Evolutionary conservation across 2,797 vertebrate species (phyloP).

Genomic region (Holocentrus rufus): DNA sequence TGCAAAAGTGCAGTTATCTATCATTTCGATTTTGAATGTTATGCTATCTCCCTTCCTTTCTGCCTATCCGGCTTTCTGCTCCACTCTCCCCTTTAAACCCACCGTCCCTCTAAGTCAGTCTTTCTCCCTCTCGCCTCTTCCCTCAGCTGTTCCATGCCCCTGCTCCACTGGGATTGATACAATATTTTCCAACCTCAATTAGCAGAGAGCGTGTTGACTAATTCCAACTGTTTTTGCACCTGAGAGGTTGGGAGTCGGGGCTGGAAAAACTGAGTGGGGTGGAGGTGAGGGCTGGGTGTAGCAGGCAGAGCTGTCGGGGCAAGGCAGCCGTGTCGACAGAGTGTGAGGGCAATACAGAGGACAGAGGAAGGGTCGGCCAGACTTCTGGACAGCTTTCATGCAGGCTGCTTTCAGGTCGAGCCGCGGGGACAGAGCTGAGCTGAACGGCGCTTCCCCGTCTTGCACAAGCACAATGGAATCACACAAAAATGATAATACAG

Average conservation of each 20-base stretch:
- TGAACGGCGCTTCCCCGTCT: not conserved
- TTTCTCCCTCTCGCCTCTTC: conserved; percentile 66
- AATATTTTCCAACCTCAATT: conserved; percentile 89
- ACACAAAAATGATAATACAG: not conserved
- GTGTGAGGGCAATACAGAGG: conserved; percentile 71
- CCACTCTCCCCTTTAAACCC: conserved; percentile 35
- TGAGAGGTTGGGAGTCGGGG: conserved; percentile 78
- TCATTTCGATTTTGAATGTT: conserved; percentile 10
- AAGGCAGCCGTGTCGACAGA: conserved; percentile 76
- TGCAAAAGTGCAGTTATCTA: conserved; percentile 19
- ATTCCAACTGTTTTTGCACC: conserved; percentile 88
- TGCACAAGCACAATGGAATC: not conserved
- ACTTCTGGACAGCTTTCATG: conserved; percentile 42
- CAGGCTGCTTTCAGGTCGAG: conserved; percentile 20
- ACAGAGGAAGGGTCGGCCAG: conserved; percentile 64
- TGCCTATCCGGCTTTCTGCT: conserved; percentile 44
- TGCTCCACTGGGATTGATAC: conserved; percentile 84
- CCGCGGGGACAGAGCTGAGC: not conserved
- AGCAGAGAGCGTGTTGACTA: conserved; percentile 83
- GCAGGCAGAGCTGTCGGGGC: conserved; percentile 71
- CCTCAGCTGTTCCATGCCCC: conserved; percentile 83
- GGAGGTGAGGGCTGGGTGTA: conserved; percentile 72
- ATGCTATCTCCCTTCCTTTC: conserved; percentile 8
- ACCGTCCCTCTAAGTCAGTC: conserved; percentile 47
- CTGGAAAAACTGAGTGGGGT: conserved; percentile 86